These are phyloP conservation scores for Petaurus breviceps DNA, from an alignment of 2,113 vertebrate species.

Conservation along the genomic window DNA sequence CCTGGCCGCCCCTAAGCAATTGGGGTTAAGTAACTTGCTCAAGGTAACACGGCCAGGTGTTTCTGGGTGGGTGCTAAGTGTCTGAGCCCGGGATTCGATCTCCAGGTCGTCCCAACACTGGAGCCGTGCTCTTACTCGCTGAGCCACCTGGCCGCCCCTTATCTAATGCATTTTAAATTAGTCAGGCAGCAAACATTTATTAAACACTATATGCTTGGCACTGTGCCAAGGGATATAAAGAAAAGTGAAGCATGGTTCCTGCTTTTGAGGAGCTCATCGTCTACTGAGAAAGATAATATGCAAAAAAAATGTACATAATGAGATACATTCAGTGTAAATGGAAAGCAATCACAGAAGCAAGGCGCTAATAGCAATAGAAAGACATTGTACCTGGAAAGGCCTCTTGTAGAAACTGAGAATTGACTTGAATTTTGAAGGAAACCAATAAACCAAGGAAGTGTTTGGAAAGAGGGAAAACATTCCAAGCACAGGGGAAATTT, in stretches of 20 bases:
- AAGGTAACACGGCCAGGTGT: too few species aligned
- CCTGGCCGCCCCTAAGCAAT: too few species aligned
- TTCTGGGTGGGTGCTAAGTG: too few species aligned
- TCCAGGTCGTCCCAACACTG: too few species aligned
- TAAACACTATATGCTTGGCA: not conserved
- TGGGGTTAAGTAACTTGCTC: too few species aligned
- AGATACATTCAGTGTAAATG: not conserved
- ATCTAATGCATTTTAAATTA: too few species aligned
- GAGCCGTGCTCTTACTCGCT: too few species aligned
- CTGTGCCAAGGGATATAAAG: not conserved
- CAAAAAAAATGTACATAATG: not conserved
- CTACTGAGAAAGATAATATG: not conserved
- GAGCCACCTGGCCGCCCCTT: too few species aligned
- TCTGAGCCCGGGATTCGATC: too few species aligned
- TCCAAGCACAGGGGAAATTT: not conserved
- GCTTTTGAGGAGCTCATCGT: not conserved
- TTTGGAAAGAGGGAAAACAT: not conserved
- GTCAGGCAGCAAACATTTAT: not conserved
- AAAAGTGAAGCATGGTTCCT: not conserved
- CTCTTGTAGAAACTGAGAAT: not conserved
- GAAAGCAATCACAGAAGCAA: not conserved
- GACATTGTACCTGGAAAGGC: not conserved
- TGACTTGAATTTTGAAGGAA: not conserved
- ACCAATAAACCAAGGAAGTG: not conserved
- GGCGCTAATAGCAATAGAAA: not conserved